These are phyloP conservation scores for Acholoe squamosa DNA, from an alignment of 2,888 invertebrate genomes.

Conservation along the genomic window DNA sequence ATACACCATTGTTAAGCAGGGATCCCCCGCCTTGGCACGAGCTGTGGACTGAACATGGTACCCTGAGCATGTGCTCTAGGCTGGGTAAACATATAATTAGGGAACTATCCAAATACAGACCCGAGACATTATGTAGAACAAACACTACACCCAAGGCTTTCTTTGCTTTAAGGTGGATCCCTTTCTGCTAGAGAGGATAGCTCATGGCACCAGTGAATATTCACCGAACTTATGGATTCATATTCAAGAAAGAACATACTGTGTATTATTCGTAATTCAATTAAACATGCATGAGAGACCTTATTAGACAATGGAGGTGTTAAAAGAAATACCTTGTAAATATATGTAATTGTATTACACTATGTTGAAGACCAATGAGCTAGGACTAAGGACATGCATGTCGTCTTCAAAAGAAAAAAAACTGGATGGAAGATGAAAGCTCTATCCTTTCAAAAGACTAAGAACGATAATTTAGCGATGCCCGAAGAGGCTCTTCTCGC, in stretches of 20 bases:
- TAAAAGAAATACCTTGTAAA: too few species aligned
- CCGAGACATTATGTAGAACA: background rate
- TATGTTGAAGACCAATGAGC: too few species aligned
- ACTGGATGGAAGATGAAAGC: too few species aligned
- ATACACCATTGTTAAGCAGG: background rate
- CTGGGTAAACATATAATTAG: slow-evolving; percentile 24
- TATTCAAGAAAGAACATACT: background rate
- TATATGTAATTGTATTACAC: too few species aligned
- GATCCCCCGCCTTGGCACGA: slow-evolving; percentile 2
- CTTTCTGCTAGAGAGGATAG: background rate
- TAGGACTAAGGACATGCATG: too few species aligned
- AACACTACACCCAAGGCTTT: background rate
- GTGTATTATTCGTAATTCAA: slow-evolving; percentile 8
- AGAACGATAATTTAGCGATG: too few species aligned
- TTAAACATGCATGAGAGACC: background rate
- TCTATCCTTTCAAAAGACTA: too few species aligned
- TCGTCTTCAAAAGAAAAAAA: too few species aligned
- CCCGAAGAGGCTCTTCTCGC: too few species aligned
- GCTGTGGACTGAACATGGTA: background rate
- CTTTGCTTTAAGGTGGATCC: slow-evolving; percentile 36
- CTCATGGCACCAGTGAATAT: background rate
- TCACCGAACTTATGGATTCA: background rate
- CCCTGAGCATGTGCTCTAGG: background rate
- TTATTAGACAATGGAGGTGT: too few species aligned
- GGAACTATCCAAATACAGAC: slow-evolving; percentile 29